Evolutionary conservation across 2,113 vertebrate species (phyloP).

Genomic region (Taxidea taxus): DNA sequence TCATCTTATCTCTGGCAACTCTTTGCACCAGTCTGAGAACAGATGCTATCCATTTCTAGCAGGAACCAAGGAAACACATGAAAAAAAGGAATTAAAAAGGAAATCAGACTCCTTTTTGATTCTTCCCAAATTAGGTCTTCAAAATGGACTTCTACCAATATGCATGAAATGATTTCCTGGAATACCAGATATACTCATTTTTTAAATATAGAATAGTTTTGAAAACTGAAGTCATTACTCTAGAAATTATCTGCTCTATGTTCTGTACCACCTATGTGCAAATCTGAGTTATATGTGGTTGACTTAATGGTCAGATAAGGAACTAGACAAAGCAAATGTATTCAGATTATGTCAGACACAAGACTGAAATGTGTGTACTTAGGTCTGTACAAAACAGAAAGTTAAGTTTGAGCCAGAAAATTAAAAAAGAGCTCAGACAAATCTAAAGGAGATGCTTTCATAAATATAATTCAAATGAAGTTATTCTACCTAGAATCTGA

Average conservation of each 20-base stretch:
- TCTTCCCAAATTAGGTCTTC: background rate
- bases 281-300: background rate
- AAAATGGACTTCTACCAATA: background rate
- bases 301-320: background rate
- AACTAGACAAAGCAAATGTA: background rate
- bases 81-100: background rate
- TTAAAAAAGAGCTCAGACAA: background rate
- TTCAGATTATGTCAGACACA: background rate
- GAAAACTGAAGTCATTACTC: constrained; percentile 22
- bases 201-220: background rate
- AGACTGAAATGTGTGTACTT: background rate
- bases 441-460: background rate
- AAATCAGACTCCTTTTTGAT: background rate
- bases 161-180: background rate
- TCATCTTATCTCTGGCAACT: background rate
- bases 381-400: background rate
- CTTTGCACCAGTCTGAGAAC: background rate
- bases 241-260: background rate
- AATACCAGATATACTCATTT: background rate
- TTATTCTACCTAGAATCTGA: background rate
- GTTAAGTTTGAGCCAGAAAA: background rate
- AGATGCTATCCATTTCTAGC: background rate
- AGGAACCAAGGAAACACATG: background rate
- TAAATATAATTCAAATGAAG: background rate
- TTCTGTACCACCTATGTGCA: background rate